Base-by-base conservation (phyloP, 1,140 invertebrate species). In the Maniola jurtina region DNA sequence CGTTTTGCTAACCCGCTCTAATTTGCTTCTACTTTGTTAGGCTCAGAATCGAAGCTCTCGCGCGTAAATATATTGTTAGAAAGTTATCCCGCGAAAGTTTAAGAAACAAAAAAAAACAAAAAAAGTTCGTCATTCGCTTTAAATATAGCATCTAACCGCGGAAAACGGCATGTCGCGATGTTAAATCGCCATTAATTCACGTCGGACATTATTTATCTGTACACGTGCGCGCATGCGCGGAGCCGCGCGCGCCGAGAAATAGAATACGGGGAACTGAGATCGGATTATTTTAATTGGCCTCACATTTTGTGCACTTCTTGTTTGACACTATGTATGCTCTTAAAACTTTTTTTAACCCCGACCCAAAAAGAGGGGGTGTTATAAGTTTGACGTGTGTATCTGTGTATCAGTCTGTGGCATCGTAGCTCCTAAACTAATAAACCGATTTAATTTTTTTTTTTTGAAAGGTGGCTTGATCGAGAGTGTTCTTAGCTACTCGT, bases 181-280 rank as follows among this genome's bases (percentile, higher is more conserved):
- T 75, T 75, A 75, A 75, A 75, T 70, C 56, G 67, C 68, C 68
- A 75, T 75, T 72, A 75, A 75, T 75, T 64, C 67, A 55, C 62
- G 73, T 70, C 70, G 64, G 35, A 33, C 45, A 68, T 69, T 67
- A 75, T 75, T 75, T 72, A 75, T 75, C 58, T 66, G 64, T 63
- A 59, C 72, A 67, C 68, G 72, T 62, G 68, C 65, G 63, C 33
- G 33, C n/a, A n/a, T n/a, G n/a, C n/a, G n/a, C n/a, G n/a, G n/a
- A n/a, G n/a, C n/a, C n/a, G 36, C 36, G 48, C 33, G 11, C 36
- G 34, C 54, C 61, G 40, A 61, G 55, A 58, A 73, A 75, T 75
- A 75, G 70, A 68, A 60, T 68, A 75, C 69, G 55, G 64, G 57
- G 66, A 71, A 71, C 63, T 38, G 34, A 38, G 61, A 60, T 61